A percentile compares a stretch with the other conserved stretches of the same genome.
phyloP scores from a whole-genome alignment of 2,113 vertebrate species.

The Copsychus sechellarum region DNA sequence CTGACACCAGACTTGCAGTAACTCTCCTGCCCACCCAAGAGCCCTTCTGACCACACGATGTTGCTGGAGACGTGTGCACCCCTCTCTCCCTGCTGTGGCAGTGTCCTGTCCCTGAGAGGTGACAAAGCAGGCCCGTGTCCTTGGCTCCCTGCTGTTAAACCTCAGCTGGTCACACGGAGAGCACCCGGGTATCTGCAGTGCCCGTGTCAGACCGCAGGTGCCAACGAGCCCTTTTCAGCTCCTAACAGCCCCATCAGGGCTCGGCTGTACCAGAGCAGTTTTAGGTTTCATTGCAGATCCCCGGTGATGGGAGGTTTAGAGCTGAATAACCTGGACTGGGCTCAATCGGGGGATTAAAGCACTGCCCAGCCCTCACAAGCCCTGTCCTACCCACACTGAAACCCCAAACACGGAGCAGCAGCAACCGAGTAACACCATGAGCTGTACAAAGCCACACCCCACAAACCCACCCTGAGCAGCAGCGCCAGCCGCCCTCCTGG shows the following conservation, averaged over 20 bases:
- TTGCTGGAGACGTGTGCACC: background rate
- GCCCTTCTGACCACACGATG: background rate
- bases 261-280: background rate
- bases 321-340: background rate
- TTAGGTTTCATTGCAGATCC: background rate
- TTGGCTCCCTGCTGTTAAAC: background rate
- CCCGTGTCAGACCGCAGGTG: background rate
- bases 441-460: background rate
- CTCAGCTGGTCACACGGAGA: background rate
- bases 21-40: background rate
- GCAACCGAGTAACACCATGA: background rate
- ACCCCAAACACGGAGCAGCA: background rate
- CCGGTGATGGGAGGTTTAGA: background rate
- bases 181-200: background rate
- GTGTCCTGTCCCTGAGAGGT: background rate
- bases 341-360: background rate
- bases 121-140: background rate
- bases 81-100: accelerated
- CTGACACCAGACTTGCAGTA: background rate
- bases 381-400: background rate
- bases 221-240: background rate
- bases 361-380: background rate
- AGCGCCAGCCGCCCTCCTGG: background rate
- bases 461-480: background rate
- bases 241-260: background rate